Base-by-base conservation (phyloP, 2,797 vertebrate species). In the Prunella strophiata region DNA sequence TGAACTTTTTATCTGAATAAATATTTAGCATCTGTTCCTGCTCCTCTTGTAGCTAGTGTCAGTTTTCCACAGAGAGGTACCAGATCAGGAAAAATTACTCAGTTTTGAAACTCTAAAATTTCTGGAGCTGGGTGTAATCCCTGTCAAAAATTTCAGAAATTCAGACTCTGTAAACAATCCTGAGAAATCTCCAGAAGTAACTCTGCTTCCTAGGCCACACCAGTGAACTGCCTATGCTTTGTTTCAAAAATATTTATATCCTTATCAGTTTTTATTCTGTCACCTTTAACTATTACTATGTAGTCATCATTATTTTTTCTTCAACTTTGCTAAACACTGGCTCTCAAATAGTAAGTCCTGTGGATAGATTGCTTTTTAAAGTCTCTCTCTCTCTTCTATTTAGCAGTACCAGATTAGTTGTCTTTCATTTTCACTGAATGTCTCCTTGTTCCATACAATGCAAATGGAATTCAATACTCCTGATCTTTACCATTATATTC, bases 1-100 rank as follows among this genome's bases (percentile, higher is more conserved):
- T 92, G 89, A 92, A 95, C 82, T 92, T 92, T 94, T 94, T 88
- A 89, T 91, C 89, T 34, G 91, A 82, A 91, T 89, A 96, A 96
- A 95, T 89, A 91, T 95, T 95, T 95, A 84, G 76, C 15, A 32
- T 89, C 91, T 94, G 75, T 85, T 95, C 72, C 58, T 89, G 43
- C 76, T 88, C 34, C 40, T 89, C 51, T 47, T 87, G 66, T 86
- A 90, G 51, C 85, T 78, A 40, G 58, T 72, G 70, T 68, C 88
- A 88, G 55, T 88, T 88, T 94, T 94, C 55, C 58, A 52, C 15
- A 52, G 85, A 85, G 81, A 70, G 42, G 63, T 81, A 89, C 43
- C 66, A 78, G 70, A 66, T 58, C 65, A 59, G 73, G 66, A 77
- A 42, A 78, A 57, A 76, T 27, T 0, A 3, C 55, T 90, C 72